These are phyloP conservation scores for Panopea generosa DNA, from an alignment of 2,888 invertebrate species.

Conservation along the genomic window DNA sequence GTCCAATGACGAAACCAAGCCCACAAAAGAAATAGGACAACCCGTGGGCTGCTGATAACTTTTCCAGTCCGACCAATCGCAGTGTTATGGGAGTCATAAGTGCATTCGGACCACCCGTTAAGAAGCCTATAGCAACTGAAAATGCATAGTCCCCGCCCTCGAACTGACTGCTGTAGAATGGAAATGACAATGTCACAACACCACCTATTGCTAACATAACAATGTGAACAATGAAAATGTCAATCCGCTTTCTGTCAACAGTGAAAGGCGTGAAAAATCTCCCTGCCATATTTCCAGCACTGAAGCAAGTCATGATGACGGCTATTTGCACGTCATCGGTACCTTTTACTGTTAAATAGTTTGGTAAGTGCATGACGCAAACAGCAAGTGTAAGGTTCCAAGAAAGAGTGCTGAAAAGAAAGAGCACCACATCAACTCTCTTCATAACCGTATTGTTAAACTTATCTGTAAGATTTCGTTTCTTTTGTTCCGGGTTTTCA, in stretches of 20 bases:
- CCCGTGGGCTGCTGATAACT: conserved; percentile 56
- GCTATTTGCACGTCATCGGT: conserved; percentile 28
- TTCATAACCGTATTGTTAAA: too few species aligned
- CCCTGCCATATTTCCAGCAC: conserved; percentile 44
- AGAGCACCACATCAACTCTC: conserved; percentile 23
- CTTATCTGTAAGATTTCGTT: too few species aligned
- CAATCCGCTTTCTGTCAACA: conserved; percentile 17
- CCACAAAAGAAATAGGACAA: conserved; percentile 55
- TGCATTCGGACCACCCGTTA: conserved; percentile 56
- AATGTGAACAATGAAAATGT: conserved; percentile 37
- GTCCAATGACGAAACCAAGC: conserved; percentile 50
- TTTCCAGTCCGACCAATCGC: conserved; percentile 45
- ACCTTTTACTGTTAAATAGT: conserved; percentile 36
- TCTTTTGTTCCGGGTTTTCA: too few species aligned
- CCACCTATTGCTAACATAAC: conserved; percentile 38
- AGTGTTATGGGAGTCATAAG: conserved; percentile 58
- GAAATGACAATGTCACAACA: conserved; percentile 35
- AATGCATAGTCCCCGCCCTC: conserved; percentile 30
- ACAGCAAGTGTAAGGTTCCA: conserved; percentile 52
- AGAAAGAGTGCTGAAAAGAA: conserved; percentile 39
- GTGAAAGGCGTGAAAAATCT: conserved; percentile 36
- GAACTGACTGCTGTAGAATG: conserved; percentile 30
- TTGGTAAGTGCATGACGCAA: conserved; percentile 54
- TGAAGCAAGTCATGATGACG: conserved; percentile 48
- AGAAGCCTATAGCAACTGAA: conserved; percentile 41